Base-by-base conservation (phyloP, 2,797 vertebrate genomes). In the Erithacus rubecula region DNA sequence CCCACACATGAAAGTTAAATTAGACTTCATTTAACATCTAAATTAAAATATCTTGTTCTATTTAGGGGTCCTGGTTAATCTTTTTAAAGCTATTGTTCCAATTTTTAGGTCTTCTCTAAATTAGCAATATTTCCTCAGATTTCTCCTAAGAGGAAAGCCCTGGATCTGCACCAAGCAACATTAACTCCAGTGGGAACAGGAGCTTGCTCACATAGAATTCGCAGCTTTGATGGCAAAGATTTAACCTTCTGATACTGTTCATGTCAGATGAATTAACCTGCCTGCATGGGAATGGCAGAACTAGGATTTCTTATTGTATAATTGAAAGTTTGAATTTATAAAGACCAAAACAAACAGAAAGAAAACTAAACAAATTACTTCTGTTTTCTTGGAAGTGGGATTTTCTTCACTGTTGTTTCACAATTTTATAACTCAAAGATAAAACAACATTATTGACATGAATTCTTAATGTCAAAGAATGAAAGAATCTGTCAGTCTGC, bases 1-100 rank as follows among this genome's bases (percentile, higher is more conserved):
- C 55, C 68, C 85, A 56, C 19, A 70, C 14, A 23, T 27, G 6
- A 69, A 82, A 89, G 49, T n/a, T 4, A 68, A 77, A 71, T 93
- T 53, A 64, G 49, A 76, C 12, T 65, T 58, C 29, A 63, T 46
- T 81, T 27, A 63, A 72, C 41, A 36, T 67, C 55, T 72, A 72
- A 84, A 89, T 84, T 90, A 89, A 89, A 89, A 47, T 22, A 72
- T 10, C n/a, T 90, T 88, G n/a, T 46, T 87, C 49, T 83, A 18
- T 69, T 82, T 92, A 72, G 36, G 36, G 16, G 18, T 79, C 32
- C 69, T 87, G 36, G 67, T 84, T 69, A 87, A 69, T 72, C 29
- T 72, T 90, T 89, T 82, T 27, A 2, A 79, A 91, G 43, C 39
- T 64, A 11, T 47, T 74, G 15, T 75, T 77, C 59, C 7, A 60